Conservation (phyloP, 2,113 vertebrate genomes). For the Xiphophorus couchianus region DNA sequence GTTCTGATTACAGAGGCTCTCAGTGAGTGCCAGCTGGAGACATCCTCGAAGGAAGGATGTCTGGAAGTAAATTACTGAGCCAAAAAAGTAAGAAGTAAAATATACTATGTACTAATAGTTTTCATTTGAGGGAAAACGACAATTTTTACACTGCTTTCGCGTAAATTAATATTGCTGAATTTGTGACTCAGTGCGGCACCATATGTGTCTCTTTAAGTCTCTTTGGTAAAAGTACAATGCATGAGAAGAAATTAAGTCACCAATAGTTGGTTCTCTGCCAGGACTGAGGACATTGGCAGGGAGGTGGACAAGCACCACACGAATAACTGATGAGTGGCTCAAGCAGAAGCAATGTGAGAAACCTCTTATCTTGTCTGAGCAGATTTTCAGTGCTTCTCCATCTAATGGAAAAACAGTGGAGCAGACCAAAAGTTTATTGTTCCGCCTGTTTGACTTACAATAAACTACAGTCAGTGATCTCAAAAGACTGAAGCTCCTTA, state of each 20-base stretch:
- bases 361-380: conserved; percentile 62
- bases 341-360: conserved; percentile 40
- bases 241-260: conserved; percentile 48
- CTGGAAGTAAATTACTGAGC: no score
- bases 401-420: conserved; percentile 29
- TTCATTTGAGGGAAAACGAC: conserved; percentile 1
- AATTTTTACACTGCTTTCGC: conserved; percentile 21
- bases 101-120: background rate
- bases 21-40: no score
- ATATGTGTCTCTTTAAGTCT: conserved; percentile 39
- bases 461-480: conserved; percentile 26
- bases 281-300: conserved; percentile 26
- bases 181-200: conserved; percentile 26
- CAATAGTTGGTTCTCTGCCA: conserved; percentile 30
- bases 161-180: conserved; percentile 25
- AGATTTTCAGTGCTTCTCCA: conserved; percentile 51
- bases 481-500: conserved; percentile 19
- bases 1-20: no score
- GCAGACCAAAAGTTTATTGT: conserved; percentile 34
- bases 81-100: no score
- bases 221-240: conserved; percentile 21
- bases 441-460: conserved; percentile 24
- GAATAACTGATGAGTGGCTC: conserved; percentile 55
- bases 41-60: no score
- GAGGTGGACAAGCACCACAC: conserved; percentile 40